Evolutionary conservation across 2,888 invertebrate genomes (phyloP).

Genomic region (Agrochola lota): DNA sequence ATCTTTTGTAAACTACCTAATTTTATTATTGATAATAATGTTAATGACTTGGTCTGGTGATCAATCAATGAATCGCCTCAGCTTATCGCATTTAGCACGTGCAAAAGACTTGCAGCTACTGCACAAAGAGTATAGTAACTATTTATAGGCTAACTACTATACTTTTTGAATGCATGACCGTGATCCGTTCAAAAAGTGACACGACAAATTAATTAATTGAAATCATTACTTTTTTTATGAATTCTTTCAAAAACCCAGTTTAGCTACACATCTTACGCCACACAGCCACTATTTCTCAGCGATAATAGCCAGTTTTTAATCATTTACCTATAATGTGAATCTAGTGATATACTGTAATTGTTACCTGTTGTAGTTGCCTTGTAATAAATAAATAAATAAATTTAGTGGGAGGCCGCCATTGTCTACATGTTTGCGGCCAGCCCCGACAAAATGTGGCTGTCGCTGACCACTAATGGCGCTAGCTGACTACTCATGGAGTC

Average conservation of each 20-base stretch:
- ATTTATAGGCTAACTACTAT: too few species aligned
- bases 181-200: neutral
- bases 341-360: too few species aligned
- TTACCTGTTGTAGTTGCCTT: too few species aligned
- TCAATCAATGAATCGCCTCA: neutral
- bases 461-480: neutral
- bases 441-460: neutral
- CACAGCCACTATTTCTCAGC: neutral
- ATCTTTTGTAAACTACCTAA: neutral
- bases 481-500: neutral
- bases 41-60: neutral
- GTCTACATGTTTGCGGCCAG: neutral
- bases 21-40: neutral
- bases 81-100: constrained; percentile 13
- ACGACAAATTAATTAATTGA: neutral
- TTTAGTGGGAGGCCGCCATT: neutral
- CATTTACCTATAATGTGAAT: too few species aligned
- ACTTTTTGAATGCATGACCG: too few species aligned
- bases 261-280: neutral
- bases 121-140: too few species aligned
- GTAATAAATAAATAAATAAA: too few species aligned
- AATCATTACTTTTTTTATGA: neutral
- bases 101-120: neutral
- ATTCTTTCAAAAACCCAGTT: neutral
- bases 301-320: neutral